Base-by-base conservation (phyloP, 1,140 invertebrate species). In the Meteorus sp. region DNA sequence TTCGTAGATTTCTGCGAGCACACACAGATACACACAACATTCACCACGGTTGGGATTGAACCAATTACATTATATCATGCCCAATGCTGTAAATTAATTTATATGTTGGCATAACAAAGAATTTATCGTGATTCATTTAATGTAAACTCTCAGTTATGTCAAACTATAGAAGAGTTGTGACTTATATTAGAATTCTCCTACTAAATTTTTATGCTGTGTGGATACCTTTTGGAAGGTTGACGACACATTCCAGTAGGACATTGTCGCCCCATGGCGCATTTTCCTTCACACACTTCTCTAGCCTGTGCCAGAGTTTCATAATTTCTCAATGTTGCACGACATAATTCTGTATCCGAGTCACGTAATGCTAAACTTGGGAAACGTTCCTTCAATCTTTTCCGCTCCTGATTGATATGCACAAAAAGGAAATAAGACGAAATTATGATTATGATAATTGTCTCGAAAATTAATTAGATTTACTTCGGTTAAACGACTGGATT, bases 271-370 rank as follows among this genome's bases (percentile, higher is more conserved):
- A 92, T 85, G 4, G 88, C 82, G 74, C 92, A 94, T 70, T 89
- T 88, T 27, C 91, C 91, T 72, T 93, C 91, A 77, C 92, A 94
- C 61, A 93, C 89, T 65, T 91, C 88, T 27, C 85, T 81, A 22
- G 90, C 86, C 55, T 86, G 83, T 4, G 93, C 80, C 66, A 92
- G 82, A 47, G 88, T 88, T 69, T 94, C 89, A 72, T 94, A 95
- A 57, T 88, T 89, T 64, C 87, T 85, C 19, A 95, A 81, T 71
- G 92, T 89, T 2, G 86, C 72, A 7, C 84, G 82, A 62, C 92
- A 94, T 54, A 89, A 85, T 25, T 89, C 84, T 39, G 89, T 84
- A 72, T 97, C 94, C 35, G 83, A 83, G 61, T 86, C 84, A 3
- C 86, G 79, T 35, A 94, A 78, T 1, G 89, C 89, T 45, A 89